Conservation (phyloP, 2,888 invertebrate species). For the Euplagia quadripunctaria region DNA sequence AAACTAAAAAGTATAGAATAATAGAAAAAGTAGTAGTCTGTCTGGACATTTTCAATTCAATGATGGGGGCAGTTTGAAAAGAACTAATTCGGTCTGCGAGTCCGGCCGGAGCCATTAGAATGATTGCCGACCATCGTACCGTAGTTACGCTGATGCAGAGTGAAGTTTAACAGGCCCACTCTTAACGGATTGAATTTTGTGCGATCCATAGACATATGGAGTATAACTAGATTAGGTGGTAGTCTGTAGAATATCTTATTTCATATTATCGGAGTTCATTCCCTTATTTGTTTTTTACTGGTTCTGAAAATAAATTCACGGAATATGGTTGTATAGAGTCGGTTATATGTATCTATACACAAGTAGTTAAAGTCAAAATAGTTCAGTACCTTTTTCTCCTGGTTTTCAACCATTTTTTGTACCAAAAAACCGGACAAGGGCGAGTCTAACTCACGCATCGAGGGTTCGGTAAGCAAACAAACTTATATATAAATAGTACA, state of each 20-base stretch:
- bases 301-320: too few species aligned
- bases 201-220: conserved; percentile 52
- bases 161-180: conserved; percentile 72
- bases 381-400: too few species aligned
- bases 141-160: conserved; percentile 64
- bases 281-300: background rate
- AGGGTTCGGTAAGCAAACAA: too few species aligned
- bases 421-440: too few species aligned
- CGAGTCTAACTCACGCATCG: too few species aligned
- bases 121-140: conserved; percentile 76
- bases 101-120: conserved; percentile 77
- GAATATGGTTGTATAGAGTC: too few species aligned
- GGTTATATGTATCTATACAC: too few species aligned
- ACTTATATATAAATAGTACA: too few species aligned
- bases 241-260: conserved; percentile 19
- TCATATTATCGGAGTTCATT: conserved; percentile 1
- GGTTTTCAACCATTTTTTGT: too few species aligned
- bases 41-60: conserved; percentile 80
- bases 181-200: conserved; percentile 83
- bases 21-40: conserved; percentile 56
- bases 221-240: conserved; percentile 26
- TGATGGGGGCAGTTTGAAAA: conserved; percentile 80
- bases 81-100: conserved; percentile 80
- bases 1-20: conserved; percentile 46
- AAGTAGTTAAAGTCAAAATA: too few species aligned